These are phyloP conservation scores for Urocolius indicus DNA, from an alignment of 2,113 vertebrate species.

Conservation along the genomic window DNA sequence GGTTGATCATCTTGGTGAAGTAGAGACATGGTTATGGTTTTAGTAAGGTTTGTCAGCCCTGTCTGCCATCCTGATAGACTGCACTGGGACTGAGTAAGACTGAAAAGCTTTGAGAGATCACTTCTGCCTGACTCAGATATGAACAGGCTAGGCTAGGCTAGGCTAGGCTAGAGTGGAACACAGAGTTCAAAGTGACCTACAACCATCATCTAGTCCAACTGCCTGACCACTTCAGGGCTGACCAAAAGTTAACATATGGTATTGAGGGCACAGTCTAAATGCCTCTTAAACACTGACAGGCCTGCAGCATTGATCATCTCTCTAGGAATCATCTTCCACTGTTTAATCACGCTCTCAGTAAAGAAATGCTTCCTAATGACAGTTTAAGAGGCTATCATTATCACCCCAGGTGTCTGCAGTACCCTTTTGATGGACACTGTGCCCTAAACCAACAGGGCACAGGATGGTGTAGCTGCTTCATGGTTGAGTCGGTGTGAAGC, in stretches of 20 bases:
- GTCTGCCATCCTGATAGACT: background rate
- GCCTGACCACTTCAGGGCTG: background rate
- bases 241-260: background rate
- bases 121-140: background rate
- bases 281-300: background rate
- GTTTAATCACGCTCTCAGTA: background rate
- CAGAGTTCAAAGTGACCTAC: fast-evolving
- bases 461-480: background rate
- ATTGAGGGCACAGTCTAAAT: background rate
- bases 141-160: background rate
- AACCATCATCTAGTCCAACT: background rate
- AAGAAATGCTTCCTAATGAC: background rate
- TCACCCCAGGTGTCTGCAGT: background rate
- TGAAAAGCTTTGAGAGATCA: background rate
- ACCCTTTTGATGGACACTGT: background rate
- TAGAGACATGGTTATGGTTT: background rate
- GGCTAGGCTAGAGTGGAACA: background rate
- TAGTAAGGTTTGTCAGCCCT: background rate
- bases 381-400: background rate
- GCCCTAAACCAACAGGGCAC: background rate
- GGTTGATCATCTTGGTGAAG: background rate
- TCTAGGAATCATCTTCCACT: background rate
- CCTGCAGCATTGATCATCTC: background rate
- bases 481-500: background rate
- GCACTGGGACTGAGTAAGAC: background rate